phyloP scores from a whole-genome alignment of 1,140 invertebrate species.

The Sarcophaga peregrina region DNA sequence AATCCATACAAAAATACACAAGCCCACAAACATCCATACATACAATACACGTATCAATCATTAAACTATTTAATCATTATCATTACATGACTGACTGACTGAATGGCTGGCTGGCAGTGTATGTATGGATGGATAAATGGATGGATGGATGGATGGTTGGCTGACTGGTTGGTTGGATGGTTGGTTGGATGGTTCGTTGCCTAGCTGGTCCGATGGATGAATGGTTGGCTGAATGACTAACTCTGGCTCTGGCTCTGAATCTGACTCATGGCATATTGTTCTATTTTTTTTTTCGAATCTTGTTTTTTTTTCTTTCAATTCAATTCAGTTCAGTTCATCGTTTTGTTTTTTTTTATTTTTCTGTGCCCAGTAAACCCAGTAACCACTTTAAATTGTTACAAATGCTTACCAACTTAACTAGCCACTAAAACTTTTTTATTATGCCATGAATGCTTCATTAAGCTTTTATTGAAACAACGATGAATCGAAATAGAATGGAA shows the following conservation, averaged over 20 bases:
- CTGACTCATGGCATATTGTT: background rate
- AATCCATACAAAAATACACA: background rate
- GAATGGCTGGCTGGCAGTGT: background rate
- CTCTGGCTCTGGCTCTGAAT: too few relatives aligned
- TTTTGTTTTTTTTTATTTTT: background rate
- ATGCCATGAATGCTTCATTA: constrained; percentile 24
- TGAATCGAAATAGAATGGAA: constrained; percentile 15
- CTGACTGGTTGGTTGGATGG: background rate
- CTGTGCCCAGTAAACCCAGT: constrained; percentile 23
- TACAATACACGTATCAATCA: constrained; percentile 9
- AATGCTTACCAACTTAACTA: constrained; percentile 27
- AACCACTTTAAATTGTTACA: constrained; percentile 27
- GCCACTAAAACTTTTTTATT: constrained; percentile 22
- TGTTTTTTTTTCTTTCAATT: too few relatives aligned
- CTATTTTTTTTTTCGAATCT: background rate
- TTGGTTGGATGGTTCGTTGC: background rate
- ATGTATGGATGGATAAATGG: background rate
- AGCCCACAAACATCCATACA: background rate
- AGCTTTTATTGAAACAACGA: constrained; percentile 27
- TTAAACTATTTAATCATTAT: constrained; percentile 22
- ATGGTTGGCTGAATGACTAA: background rate
- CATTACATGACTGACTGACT: constrained; percentile 4
- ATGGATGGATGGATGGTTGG: background rate
- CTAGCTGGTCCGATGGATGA: background rate
- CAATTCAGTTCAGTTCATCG: too few relatives aligned